phyloP scores from a whole-genome alignment of 2,113 vertebrate species.

The Bombycilla garrulus region DNA sequence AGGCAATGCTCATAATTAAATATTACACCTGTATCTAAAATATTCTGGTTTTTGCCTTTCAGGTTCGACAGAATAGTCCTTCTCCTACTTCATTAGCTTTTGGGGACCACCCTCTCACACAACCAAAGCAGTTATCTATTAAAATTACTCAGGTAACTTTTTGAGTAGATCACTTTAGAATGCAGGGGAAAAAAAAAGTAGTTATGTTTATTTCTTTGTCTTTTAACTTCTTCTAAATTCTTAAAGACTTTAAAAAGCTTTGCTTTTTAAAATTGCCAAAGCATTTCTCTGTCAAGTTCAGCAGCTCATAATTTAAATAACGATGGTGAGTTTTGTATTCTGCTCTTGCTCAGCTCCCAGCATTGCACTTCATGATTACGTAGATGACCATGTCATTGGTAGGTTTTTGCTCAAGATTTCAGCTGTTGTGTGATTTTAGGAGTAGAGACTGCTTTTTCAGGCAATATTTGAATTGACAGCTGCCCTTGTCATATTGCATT shows the following conservation, averaged over 20 bases:
- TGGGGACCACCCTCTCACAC: conserved; percentile 88
- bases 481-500: neutral
- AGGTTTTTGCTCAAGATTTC: neutral
- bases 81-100: conserved; percentile 96
- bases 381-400: neutral
- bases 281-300: neutral
- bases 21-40: neutral
- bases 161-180: neutral
- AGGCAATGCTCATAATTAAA: neutral
- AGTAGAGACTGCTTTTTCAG: neutral
- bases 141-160: conserved; percentile 91
- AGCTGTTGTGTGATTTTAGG: neutral
- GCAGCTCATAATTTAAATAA: neutral
- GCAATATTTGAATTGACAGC: conserved; percentile 2
- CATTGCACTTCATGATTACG: neutral
- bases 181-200: neutral
- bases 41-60: conserved; percentile 42
- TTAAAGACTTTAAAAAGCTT: neutral
- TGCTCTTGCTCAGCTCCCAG: neutral
- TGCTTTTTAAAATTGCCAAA: neutral
- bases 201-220: neutral
- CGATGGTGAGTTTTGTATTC: neutral
- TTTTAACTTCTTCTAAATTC: neutral
- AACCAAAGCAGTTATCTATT: conserved; percentile 93
- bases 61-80: conserved; percentile 97